Percentiles rank a stretch among this genome's conserved stretches.
Evolutionary conservation across 2,113 vertebrate genomes (phyloP).

Genomic region (Cyprinodon tularosa): DNA sequence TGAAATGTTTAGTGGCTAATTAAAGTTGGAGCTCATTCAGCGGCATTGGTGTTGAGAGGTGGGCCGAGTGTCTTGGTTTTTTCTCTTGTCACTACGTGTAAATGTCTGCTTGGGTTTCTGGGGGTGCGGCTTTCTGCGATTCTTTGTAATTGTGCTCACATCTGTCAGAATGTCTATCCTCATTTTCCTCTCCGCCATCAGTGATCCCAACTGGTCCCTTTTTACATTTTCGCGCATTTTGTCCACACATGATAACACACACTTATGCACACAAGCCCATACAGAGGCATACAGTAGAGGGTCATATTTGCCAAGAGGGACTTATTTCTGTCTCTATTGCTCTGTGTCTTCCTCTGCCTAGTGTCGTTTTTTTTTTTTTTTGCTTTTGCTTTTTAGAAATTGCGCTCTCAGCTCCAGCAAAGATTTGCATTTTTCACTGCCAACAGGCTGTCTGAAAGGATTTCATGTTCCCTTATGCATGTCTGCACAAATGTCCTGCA

Average conservation of each 20-base stretch:
- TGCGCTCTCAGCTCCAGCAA: conserved; percentile 40
- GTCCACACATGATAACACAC: background rate
- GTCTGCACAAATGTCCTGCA: conserved; percentile 23
- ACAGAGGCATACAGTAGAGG: background rate
- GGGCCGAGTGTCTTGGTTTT: conserved; percentile 14
- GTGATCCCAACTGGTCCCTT: conserved; percentile 36
- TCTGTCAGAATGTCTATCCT: conserved; percentile 33
- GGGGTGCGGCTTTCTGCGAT: conserved; percentile 5
- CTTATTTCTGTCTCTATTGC: conserved; percentile 23
- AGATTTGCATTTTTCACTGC: conserved; percentile 43
- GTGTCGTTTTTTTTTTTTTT: conserved; percentile 7
- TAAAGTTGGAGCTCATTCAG: conserved; percentile 18
- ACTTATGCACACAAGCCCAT: background rate
- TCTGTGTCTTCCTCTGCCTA: conserved; percentile 22
- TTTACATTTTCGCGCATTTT: conserved; percentile 39
- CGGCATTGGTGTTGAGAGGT: conserved; percentile 22
- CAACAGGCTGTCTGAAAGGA: conserved; percentile 26
- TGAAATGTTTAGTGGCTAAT: conserved; percentile 28
- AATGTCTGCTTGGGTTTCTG: conserved; percentile 19
- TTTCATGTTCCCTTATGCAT: conserved; percentile 16
- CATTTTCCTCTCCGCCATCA: conserved; percentile 41
- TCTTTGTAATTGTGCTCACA: conserved; percentile 6
- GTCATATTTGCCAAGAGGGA: conserved; percentile 31
- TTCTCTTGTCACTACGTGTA: conserved; percentile 3
- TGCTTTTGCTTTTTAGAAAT: conserved; percentile 6